Base-by-base conservation (phyloP, 2,797 vertebrate species). In the Echeneis naucrates region DNA sequence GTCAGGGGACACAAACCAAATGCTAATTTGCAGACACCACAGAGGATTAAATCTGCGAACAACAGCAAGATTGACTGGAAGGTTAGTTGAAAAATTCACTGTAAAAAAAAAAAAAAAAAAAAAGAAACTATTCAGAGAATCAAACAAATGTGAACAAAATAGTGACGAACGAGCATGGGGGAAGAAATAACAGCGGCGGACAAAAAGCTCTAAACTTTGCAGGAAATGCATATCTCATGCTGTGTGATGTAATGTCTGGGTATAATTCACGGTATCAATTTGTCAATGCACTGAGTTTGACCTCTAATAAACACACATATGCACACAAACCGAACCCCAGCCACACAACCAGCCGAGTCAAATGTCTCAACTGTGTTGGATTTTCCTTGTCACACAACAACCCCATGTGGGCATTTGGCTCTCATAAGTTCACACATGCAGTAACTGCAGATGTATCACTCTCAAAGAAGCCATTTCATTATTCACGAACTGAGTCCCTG, bases 1-100 rank as follows among this genome's bases (percentile, higher is more conserved):
- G 88, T 81, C 75, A 69, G 62, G 76, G 80, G 80, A 86, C 80
- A 70, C 77, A 78, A 84, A 69, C 72, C 72, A 77, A 87, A 87
- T 91, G 86, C 81, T 87, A 86, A 91, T 91, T 72, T 77, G 37
- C 55, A 67, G 47, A 80, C 73, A 42, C 84, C 80, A 50, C 77
- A 13, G 79, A 85, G 86, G 72, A 87, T 81, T 89, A 66, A 73
- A 82, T 76, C 76, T 83, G 68, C 70, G 84, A 89, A 74, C 69
- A 70, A 66, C 47, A 30, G 50, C 42, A 13, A 78, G 80, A 87
- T 72, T 87, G 83, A 88, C 82, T 87, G 70, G 44, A 73, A 76
- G 79, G 68, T 84, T 82, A 80, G 73, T 51, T 6, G 47, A 52
- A 58, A 32, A 60, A 72, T 50, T 72, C 50, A n/a, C 8, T 44